Base-by-base conservation (phyloP, 92 coral and sea anemone species). In the Isaurus tuberculatus region DNA sequence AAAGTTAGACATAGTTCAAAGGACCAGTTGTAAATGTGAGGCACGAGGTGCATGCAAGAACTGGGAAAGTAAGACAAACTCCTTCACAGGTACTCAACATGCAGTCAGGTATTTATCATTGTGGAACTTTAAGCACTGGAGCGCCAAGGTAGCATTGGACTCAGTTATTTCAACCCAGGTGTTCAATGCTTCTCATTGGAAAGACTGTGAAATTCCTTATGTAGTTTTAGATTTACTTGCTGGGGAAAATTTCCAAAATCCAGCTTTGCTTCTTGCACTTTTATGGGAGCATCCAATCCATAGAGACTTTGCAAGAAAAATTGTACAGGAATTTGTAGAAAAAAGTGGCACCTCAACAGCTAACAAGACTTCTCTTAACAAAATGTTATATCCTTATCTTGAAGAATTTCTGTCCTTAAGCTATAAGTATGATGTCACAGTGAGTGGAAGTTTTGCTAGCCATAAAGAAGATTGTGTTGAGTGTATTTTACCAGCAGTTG, bases 101-200 rank as follows among this genome's bases (percentile, higher is more conserved):
- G 94, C 95, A 15, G 82, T 85, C 73, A 70, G 71, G 23, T 90
- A 84, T 58, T 84, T 96, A 31, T 84, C 73, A 29, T 72, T 83
- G 3, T 96, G 94, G 94, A 88, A 87, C 73, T 2, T 90, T 34
- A 82, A 78, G 8, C 91, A 92, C 58, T 70, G 88, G 64, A 94
- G 96, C 48, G 88, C 91, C 8, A 91, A 94, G 79, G 70, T 96
- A 36, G 91, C 95, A 44, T 29, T 96, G 63, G 93, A 89, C 46
- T 83, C 94, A 14, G 80, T 91, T 37, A 83, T 94, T 15, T 90
- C 85, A 17, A 49, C 77, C 26, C 80, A 40, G 19, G 63, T 84
- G 20, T 25, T 83, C 43, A 67, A 71, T 8, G 75, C 79, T 74
- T 37, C 86, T 13, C 29, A 68, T 0, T 17, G 42, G 65, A 67